These are phyloP conservation scores for Metopia argyrocephala DNA, from an alignment of 2,888 invertebrate genomes.

Conservation along the genomic window DNA sequence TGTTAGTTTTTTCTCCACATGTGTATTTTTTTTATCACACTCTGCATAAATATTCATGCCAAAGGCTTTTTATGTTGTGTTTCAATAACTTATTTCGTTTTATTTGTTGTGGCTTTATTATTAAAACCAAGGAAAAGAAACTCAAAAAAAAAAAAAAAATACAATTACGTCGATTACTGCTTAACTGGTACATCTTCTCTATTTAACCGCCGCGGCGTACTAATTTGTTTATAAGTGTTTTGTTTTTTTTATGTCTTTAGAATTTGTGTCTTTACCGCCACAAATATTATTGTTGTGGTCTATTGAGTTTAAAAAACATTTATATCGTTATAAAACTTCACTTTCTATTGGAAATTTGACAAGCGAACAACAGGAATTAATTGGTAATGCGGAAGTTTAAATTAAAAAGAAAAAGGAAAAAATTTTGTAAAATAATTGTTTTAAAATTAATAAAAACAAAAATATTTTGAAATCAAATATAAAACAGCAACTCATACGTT, in stretches of 20 bases:
- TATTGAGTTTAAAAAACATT: too few relatives aligned
- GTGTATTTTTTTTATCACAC: not conserved
- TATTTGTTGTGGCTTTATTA: constrained; percentile 19
- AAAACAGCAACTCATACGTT: too few relatives aligned
- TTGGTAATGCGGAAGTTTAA: not conserved
- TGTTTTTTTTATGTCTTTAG: not conserved
- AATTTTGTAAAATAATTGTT: too few relatives aligned
- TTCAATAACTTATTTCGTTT: not conserved
- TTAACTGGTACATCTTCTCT: not conserved
- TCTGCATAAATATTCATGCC: constrained; percentile 9
- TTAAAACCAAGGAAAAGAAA: not conserved
- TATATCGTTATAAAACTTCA: too few relatives aligned
- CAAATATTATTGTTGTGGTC: not conserved
- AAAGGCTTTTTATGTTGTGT: constrained; percentile 11
- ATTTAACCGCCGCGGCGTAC: not conserved
- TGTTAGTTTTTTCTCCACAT: not conserved
- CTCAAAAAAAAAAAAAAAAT: not conserved
- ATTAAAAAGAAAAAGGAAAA: too few relatives aligned
- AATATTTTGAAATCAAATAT: too few relatives aligned
- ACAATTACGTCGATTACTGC: not conserved
- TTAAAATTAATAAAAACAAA: too few relatives aligned
- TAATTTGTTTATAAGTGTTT: not conserved
- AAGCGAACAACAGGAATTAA: not conserved
- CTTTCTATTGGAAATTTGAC: not conserved
- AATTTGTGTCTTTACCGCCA: constrained; percentile 14